Conservation (phyloP, 2,113 vertebrate genomes). For the Erinaceus europaeus region DNA sequence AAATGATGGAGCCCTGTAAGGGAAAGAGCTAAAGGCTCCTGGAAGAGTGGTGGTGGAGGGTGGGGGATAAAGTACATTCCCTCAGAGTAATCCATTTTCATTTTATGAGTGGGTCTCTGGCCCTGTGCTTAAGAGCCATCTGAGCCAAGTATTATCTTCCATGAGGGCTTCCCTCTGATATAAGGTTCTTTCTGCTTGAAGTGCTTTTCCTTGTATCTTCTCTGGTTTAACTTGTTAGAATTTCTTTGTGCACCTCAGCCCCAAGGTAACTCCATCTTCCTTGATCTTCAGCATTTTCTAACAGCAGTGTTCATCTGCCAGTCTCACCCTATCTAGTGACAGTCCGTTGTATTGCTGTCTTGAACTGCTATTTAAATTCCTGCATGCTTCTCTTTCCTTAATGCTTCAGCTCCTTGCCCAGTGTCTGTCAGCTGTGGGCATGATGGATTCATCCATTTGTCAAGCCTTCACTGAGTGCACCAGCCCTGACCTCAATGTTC, state of each 20-base stretch:
- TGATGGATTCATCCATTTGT: constrained; percentile 61
- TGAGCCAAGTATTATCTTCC: neutral
- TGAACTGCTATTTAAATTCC: constrained; percentile 44
- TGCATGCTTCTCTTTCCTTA: constrained; percentile 59
- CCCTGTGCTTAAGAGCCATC: neutral
- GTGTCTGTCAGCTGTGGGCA: constrained; percentile 42
- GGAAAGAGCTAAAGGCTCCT: neutral
- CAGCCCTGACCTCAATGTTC: neutral
- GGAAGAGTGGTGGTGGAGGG: neutral
- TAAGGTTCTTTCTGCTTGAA: neutral
- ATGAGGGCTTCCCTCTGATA: neutral
- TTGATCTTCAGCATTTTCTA: neutral
- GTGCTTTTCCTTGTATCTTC: neutral
- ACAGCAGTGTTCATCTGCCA: constrained; percentile 29
- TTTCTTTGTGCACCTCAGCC: neutral
- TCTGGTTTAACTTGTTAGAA: neutral
- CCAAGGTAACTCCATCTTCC: neutral
- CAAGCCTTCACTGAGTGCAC: constrained; percentile 21
- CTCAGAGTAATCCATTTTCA: neutral
- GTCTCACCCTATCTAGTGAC: neutral
- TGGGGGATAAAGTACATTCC: neutral
- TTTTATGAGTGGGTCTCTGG: neutral
- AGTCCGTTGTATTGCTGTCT: constrained; percentile 21
- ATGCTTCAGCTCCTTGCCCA: constrained; percentile 46
- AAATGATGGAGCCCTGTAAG: neutral